Evolutionary conservation across 2,797 vertebrate species (phyloP).

Genomic region (Peromyscus aztecus): DNA sequence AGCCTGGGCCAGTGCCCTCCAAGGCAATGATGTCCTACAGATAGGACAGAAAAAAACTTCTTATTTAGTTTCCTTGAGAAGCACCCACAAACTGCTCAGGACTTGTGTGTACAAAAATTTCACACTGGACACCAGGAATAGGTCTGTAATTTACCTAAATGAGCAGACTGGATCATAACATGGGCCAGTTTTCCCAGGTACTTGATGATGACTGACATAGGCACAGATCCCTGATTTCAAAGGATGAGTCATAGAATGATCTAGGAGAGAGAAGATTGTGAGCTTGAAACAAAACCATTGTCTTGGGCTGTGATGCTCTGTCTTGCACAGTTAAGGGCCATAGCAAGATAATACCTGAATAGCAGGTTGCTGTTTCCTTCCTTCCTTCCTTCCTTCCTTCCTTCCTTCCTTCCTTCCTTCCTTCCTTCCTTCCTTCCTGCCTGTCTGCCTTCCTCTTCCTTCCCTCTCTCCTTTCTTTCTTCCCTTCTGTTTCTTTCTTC

Average conservation of each 20-base stretch:
- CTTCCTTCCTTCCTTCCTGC: no score
- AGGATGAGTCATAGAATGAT: not conserved
- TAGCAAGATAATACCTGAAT: not conserved
- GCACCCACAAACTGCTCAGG: fast-evolving
- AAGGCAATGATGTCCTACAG: not conserved
- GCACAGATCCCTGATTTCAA: not conserved
- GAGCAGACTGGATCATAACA: not conserved
- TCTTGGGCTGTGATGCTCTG: not conserved
- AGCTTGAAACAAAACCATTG: not conserved
- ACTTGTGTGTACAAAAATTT: no score
- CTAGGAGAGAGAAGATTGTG: not conserved
- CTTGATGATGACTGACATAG: not conserved
- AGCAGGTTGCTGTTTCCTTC: not conserved
- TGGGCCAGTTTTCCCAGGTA: not conserved
- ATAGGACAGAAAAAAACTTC: not conserved
- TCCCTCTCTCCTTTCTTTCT: no score
- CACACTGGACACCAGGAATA: not conserved
- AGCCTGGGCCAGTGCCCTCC: not conserved
- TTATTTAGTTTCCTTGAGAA: not conserved
- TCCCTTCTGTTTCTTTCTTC: not conserved
- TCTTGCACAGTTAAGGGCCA: not conserved
- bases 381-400: no score
- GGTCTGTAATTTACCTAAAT: not conserved
- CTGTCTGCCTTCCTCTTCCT: no score
- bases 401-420: no score